Evolutionary conservation across 2,113 vertebrate genomes (phyloP).

Genomic region (Bubalus kerabau): DNA sequence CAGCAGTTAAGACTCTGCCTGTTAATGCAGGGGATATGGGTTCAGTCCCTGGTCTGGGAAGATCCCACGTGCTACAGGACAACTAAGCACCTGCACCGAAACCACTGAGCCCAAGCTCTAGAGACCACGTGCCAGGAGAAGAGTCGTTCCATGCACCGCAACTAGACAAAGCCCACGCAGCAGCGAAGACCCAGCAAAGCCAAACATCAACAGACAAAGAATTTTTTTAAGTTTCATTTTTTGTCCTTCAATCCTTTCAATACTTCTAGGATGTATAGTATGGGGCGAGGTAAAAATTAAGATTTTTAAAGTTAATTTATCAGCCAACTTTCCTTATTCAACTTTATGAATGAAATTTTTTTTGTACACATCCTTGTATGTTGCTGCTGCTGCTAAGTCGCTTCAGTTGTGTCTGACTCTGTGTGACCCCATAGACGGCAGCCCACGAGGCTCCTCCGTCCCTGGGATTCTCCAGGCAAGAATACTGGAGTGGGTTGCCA

Average conservation of each 20-base stretch:
- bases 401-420: too few species aligned
- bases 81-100: rapidly evolving
- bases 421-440: too few species aligned
- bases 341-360: not conserved
- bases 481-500: too few species aligned
- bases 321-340: not conserved
- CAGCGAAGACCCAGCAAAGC: not conserved
- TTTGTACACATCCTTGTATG: not conserved
- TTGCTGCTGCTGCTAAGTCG: too few species aligned
- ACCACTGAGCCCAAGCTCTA: not conserved
- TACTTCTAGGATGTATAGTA: not conserved
- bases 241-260: not conserved
- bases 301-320: not conserved
- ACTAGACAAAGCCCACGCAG: not conserved
- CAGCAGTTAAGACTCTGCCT: not conserved
- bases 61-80: not conserved
- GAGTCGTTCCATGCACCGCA: rapidly evolving
- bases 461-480: too few species aligned
- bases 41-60: not conserved
- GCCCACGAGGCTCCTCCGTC: too few species aligned
- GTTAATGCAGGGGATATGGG: not conserved
- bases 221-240: not conserved
- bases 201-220: not conserved
- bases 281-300: not conserved
- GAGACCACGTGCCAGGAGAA: rapidly evolving